Evolutionary conservation across 2,888 invertebrate species (phyloP).

Genomic region (Drosophila histrio): DNA sequence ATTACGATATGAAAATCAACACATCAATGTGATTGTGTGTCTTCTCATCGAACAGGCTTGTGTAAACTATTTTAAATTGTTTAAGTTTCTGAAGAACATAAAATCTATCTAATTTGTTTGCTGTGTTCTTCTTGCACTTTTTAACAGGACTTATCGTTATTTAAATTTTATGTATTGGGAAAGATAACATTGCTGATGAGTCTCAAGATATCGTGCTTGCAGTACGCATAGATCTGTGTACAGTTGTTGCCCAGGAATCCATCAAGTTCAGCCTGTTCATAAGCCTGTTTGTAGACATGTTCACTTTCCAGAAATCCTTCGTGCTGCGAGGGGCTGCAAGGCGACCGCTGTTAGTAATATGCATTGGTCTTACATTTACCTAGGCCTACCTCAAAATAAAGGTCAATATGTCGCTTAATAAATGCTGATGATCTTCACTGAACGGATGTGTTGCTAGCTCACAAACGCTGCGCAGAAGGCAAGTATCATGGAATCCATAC

Average conservation of each 20-base stretch:
- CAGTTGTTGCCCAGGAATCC: conserved; percentile 79
- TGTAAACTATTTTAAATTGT: too few relatives aligned
- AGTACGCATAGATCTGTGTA: conserved; percentile 67
- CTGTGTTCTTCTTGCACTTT: neutral
- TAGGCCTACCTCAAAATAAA: conserved; percentile 88
- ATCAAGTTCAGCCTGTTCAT: conserved; percentile 79
- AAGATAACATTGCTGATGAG: conserved; percentile 66
- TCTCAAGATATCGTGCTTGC: conserved; percentile 69
- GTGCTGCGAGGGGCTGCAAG: conserved; percentile 85
- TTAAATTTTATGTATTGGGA: conserved; percentile 5
- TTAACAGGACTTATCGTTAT: neutral
- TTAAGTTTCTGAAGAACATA: too few relatives aligned
- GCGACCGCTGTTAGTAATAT: neutral
- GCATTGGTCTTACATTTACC: neutral
- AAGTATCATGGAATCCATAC: conserved; percentile 87
- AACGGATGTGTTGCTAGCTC: conserved; percentile 88
- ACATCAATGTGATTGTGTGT: too few relatives aligned
- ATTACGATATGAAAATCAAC: too few relatives aligned
- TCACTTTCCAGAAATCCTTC: conserved; percentile 86
- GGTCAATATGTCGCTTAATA: conserved; percentile 88
- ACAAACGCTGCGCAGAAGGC: conserved; percentile 88
- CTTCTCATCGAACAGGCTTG: too few relatives aligned
- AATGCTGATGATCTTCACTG: conserved; percentile 85
- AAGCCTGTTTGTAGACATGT: conserved; percentile 79
- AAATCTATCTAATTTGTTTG: neutral